phyloP scores from a whole-genome alignment of 2,797 vertebrate genomes.

The Meriones psammophilus region DNA sequence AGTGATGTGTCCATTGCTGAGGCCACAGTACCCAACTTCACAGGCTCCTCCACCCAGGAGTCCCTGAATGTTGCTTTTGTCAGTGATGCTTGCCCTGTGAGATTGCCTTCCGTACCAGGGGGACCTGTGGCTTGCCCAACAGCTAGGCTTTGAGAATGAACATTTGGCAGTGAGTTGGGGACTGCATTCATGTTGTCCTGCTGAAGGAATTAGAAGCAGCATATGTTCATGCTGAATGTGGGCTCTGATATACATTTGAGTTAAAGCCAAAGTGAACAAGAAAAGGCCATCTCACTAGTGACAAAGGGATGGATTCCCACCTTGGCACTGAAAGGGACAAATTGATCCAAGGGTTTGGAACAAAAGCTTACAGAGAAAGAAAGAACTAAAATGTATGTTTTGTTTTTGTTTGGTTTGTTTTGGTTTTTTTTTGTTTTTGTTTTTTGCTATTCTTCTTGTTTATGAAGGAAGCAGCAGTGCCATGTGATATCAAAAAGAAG shows the following conservation, averaged over 20 bases:
- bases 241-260: not conserved
- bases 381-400: not conserved
- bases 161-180: not conserved
- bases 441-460: not conserved
- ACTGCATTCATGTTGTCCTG: not conserved
- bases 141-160: constrained; percentile 52
- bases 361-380: not conserved
- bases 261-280: constrained; percentile 56
- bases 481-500: not conserved
- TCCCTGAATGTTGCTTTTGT: not conserved
- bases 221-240: not conserved
- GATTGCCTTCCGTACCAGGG: not conserved
- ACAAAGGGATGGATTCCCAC: not conserved
- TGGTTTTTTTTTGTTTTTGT: no score
- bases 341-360: not conserved
- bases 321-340: not conserved
- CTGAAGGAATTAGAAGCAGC: constrained; percentile 17
- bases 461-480: not conserved
- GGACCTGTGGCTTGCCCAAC: not conserved
- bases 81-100: not conserved
- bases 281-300: not conserved
- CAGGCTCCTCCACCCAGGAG: not conserved
- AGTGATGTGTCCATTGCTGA: fast-evolving
- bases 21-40: constrained; percentile 28
- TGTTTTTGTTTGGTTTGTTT: no score